Evolutionary conservation across 2,797 vertebrate species (phyloP), one percentile per base, ranked within the genome.

Genomic region (Pseudochirops cupreus): DNA sequence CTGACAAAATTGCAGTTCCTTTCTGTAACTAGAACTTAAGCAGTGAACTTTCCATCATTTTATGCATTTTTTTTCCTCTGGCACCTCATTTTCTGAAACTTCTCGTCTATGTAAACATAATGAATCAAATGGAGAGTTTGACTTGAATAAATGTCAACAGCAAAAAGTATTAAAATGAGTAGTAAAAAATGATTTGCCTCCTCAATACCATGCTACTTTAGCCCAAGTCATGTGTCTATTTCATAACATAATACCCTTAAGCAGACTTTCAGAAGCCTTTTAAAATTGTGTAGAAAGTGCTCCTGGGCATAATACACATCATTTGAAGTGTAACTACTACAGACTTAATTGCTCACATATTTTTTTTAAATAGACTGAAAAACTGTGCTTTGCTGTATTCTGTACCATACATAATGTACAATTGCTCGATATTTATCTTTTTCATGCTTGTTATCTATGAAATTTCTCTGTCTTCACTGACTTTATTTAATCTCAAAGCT

Each of bases 11-110:
- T 87, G 39, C 74, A 87, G 21, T 21, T 26, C 18, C 24, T 87
- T 87, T 50, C 74, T 87, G 39, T 46, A 87, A 50, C 74, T 87
- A 87, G 39, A 87, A 87, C 39, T 87, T 16, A 31, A 18, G 90
- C 16, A 91, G 29, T 91, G 90, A 91, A 55, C 52, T 91, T 96
- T 94, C 95, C 67, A 96, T 92, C 96, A 29, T 2, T 31, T 14
- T 39, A 74, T 95, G 67, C 93, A 57, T 94, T 96, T 82, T 55
- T 95, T 39, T 94, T 97, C 97, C 97, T 7, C 39, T 0, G n/a
- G 4, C 33, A 91, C 0, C 3, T 56, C 89, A 4, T 93, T 93
- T 56, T 58, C 46, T n/a, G 54, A 92, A 94, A 26, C 93, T 91
- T 96, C 58, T 33, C 29, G 14, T 62, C 90, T 95, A 82, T 92